Base-by-base conservation (phyloP, 1,140 invertebrate species). In the Frieseomelitta varia region DNA sequence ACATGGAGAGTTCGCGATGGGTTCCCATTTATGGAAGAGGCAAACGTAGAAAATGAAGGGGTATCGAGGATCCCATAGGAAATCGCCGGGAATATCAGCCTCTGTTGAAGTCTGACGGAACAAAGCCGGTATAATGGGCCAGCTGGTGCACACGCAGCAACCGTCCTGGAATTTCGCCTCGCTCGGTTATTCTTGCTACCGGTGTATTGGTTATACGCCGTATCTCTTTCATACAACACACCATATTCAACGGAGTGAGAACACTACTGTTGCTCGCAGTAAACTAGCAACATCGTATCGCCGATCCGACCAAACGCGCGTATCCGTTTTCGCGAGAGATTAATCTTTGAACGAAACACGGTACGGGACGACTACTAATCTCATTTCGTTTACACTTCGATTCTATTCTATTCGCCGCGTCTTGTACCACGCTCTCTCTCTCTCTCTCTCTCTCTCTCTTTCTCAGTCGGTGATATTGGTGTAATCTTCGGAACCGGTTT, bases 91-190 rank as follows among this genome's bases (percentile, higher is more conserved):
- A 79, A 90, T 85, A 80, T 78, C 76, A 69, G 85, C 86, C 69
- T 87, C 90, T 87, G 81, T 89, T 88, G 53, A 67, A 86, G 88
- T 83, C 83, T 88, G 81, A 79, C 87, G 87, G 88, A 86, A 88
- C 88, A 89, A 89, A 86, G 87, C 85, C 75, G 77, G 87, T 79
- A 86, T 89, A 89, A 89, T 89, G 88, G 85, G 81, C 87, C 73
- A 84, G 73, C 78, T 65, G 84, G 39, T 73, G 73, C 76, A 75
- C 79, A 75, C 47, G 84, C 81, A 85, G 88, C 81, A 86, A 88
- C 65, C 82, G 56, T 73, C 80, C 39, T 65, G 47, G 81, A 82
- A 88, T 88, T 86, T 76, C 78, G 63, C 68, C 39, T 77, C n/a
- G 73, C 65, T 56, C 30, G 61, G 69, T 61, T 58, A 39, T 74